Percentiles rank a stretch among this genome's conserved stretches.
phyloP scores from a whole-genome alignment of 2,888 invertebrate genomes.

The Dynastes hyllus region DNA sequence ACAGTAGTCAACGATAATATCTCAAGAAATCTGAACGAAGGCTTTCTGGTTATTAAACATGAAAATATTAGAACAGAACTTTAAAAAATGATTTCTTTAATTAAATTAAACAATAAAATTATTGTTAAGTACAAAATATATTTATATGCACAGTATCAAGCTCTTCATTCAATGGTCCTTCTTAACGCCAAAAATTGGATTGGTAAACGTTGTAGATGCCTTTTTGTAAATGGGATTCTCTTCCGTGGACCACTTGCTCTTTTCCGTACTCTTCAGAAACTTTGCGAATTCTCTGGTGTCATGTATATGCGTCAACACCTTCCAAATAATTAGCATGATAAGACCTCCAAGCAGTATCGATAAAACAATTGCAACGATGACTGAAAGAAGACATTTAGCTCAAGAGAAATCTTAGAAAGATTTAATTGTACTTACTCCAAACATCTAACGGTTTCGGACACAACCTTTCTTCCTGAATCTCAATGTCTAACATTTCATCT shows the following conservation, averaged over 20 bases:
- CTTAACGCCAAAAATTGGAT: constrained; percentile 72
- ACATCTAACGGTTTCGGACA: constrained; percentile 66
- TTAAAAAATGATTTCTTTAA: too few relatives aligned
- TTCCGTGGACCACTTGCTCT: constrained; percentile 82
- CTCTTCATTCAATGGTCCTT: neutral
- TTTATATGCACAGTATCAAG: neutral
- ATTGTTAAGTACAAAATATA: neutral
- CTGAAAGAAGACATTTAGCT: constrained; percentile 66
- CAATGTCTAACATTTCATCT: constrained; percentile 66
- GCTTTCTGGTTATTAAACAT: too few relatives aligned
- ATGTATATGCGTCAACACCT: constrained; percentile 80
- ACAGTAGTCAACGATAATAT: too few relatives aligned
- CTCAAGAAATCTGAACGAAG: too few relatives aligned
- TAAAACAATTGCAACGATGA: constrained; percentile 81
- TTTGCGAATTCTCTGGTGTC: constrained; percentile 84
- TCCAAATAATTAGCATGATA: constrained; percentile 83
- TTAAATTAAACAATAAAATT: too few relatives aligned
- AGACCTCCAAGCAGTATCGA: constrained; percentile 83
- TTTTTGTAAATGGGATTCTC: constrained; percentile 88
- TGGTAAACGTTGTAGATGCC: constrained; percentile 85
- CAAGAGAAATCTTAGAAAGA: too few relatives aligned
- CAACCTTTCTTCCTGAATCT: constrained; percentile 70
- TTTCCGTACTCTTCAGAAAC: constrained; percentile 80
- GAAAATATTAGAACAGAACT: too few relatives aligned
- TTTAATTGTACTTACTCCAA: constrained; percentile 29